Conservation (phyloP, 30 jellyfish, hydroid and myxozoan genomes). For the Pseudorhiza aurosa region DNA sequence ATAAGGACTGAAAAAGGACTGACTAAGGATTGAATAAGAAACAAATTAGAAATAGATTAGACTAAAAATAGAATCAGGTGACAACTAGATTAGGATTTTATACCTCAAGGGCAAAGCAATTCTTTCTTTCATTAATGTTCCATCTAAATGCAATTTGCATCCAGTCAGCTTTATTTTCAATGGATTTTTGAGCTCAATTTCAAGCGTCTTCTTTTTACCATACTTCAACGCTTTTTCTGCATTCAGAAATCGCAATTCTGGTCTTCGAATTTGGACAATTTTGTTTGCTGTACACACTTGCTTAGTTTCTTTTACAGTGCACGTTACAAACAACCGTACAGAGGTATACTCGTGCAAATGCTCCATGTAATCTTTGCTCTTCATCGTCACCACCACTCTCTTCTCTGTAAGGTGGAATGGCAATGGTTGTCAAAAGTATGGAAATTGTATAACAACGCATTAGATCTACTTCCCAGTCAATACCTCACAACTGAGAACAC, state of each 20-base stretch:
- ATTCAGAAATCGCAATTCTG: constrained; percentile 38
- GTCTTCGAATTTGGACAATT: constrained; percentile 58
- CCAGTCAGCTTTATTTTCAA: constrained; percentile 52
- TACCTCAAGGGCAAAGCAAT: constrained; percentile 38
- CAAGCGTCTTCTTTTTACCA: constrained; percentile 38
- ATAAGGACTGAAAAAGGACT: too few species aligned
- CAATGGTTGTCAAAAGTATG: too few species aligned
- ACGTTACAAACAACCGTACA: constrained; percentile 66
- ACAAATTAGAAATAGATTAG: background rate
- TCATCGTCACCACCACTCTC: constrained; percentile 32
- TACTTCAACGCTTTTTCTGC: constrained; percentile 17
- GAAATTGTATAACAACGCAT: too few species aligned
- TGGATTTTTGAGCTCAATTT: constrained; percentile 61
- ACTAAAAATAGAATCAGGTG: too few species aligned
- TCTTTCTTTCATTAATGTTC: constrained; percentile 79
- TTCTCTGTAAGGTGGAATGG: too few species aligned
- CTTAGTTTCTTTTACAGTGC: constrained; percentile 54
- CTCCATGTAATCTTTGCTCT: constrained; percentile 67
- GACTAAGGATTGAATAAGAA: too few species aligned
- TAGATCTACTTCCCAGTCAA: too few species aligned
- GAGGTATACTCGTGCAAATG: constrained; percentile 66
- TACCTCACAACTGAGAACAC: too few species aligned
- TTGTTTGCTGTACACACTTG: constrained; percentile 66
- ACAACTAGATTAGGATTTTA: too few species aligned
- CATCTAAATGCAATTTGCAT: constrained; percentile 76